Conservation (phyloP, 2,797 vertebrate species). For the Gila robusta region DNA sequence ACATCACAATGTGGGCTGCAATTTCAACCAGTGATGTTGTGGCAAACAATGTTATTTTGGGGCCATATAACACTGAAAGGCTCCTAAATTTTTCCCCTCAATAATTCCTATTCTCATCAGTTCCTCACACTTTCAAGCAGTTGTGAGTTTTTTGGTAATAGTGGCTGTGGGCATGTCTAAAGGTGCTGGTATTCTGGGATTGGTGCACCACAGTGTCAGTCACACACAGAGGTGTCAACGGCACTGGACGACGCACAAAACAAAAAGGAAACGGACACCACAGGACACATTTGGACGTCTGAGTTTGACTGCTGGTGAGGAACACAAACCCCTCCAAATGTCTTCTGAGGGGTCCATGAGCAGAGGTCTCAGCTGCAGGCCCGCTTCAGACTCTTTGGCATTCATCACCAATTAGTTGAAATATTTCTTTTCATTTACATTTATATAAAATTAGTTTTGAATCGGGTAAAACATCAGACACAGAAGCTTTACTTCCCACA, state of each 20-base stretch:
- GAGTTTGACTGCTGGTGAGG: conserved; percentile 67
- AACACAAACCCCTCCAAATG: conserved; percentile 48
- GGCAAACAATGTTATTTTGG: too few relatives aligned
- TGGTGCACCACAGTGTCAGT: conserved; percentile 36
- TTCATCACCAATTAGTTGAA: conserved; percentile 68
- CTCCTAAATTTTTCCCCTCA: too few relatives aligned
- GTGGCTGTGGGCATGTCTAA: conserved; percentile 15
- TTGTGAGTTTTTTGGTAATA: neutral
- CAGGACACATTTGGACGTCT: conserved; percentile 75
- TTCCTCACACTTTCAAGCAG: neutral
- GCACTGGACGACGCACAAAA: conserved; percentile 22
- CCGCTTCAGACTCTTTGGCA: conserved; percentile 81
- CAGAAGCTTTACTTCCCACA: conserved; percentile 68
- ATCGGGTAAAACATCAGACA: conserved; percentile 64
- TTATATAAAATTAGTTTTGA: conserved; percentile 66
- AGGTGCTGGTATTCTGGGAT: conserved; percentile 35
- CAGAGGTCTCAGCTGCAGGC: conserved; percentile 73
- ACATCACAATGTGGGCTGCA: too few relatives aligned
- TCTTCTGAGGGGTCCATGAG: conserved; percentile 63
- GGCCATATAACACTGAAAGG: too few relatives aligned
- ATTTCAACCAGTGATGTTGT: too few relatives aligned
- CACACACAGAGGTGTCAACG: conserved; percentile 12
- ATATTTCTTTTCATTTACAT: conserved; percentile 57
- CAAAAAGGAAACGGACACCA: conserved; percentile 47
- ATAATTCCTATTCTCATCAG: neutral